Evolutionary conservation across 2,797 vertebrate species (phyloP), one percentile per base, ranked within the genome.

Genomic region (Spea hammondii): DNA sequence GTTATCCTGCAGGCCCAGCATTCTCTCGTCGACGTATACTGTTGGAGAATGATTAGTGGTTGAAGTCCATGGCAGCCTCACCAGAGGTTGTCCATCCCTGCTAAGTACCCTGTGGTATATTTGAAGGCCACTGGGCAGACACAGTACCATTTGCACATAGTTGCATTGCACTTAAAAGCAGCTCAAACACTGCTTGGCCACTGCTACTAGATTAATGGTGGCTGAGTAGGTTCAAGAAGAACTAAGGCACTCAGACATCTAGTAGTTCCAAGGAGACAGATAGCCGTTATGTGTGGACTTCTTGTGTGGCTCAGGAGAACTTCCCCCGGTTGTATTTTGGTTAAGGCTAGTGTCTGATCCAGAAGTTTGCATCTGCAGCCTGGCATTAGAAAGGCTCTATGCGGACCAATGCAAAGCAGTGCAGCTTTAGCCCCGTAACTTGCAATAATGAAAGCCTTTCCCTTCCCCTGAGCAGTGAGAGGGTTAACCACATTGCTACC

Each of bases 161-260:
- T 65, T 75, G 47, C 74, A 72, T 44, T 73, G 59, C 50, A 70
- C 46, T 55, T 66, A 47, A 32, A 65, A 53, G 59, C 71, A 57
- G 72, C 5, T 62, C 9, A 4, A 72, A 9, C 6, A 49, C 74
- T 69, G 60, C 79, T 66, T 77, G 74, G 14, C 48, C 71, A 74
- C 65, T 69, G 59, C 75, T 82, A 82, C 80, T 77, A 82, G 70
- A 77, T 78, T 77, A 48, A 32, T 32, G 32, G 57, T 70, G 75
- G 75, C 75, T 77, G 80, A 82, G 80, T 73, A 62, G 70, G 64
- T 73, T 82, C 65, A 69, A 51, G 71, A 55, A 59, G 75, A 73
- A 74, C 80, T 82, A 82, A 82, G 80, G 80, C 80, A 82, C 75
- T 74, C 80, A 78, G 80, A 82, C 71, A 77, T 69, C 70, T 82